phyloP scores from a whole-genome alignment of 2,113 vertebrate genomes.

The Morone saxatilis region DNA sequence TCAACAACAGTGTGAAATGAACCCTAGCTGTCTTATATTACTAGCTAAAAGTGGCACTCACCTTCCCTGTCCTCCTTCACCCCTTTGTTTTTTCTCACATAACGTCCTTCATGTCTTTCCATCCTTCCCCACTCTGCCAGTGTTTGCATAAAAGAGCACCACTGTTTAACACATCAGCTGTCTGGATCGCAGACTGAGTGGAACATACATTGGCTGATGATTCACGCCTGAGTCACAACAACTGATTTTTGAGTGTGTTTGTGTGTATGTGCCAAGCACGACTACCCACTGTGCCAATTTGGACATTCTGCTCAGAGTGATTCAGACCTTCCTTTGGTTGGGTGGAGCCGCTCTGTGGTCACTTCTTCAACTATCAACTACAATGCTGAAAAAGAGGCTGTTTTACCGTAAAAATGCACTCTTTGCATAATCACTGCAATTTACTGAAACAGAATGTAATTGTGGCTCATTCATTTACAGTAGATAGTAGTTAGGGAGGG shows the following conservation, averaged over 20 bases:
- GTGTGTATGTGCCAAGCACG: conserved; percentile 26
- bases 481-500: conserved; percentile 34
- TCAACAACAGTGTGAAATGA: not conserved
- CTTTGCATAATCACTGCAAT: conserved; percentile 53
- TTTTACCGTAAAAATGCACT: conserved; percentile 38
- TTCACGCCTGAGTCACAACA: conserved; percentile 72
- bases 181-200: conserved; percentile 54
- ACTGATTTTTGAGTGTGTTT: conserved; percentile 45
- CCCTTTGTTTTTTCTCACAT: conserved; percentile 26
- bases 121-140: conserved; percentile 22
- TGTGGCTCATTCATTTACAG: conserved; percentile 40
- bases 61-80: conserved; percentile 22
- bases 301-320: conserved; percentile 71
- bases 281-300: conserved; percentile 62
- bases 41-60: conserved; percentile 1
- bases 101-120: conserved; percentile 36
- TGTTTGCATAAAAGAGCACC: conserved; percentile 30
- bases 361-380: conserved; percentile 49
- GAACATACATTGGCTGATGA: conserved; percentile 66
- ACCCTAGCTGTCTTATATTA: not conserved
- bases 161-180: conserved; percentile 50
- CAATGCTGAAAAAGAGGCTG: conserved; percentile 34
- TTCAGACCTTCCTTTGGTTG: conserved; percentile 79
- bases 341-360: conserved; percentile 77
- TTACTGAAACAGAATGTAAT: conserved; percentile 9